These are phyloP conservation scores for Sebastes steindachneri DNA, from an alignment of 2,797 vertebrate species.

Conservation along the genomic window DNA sequence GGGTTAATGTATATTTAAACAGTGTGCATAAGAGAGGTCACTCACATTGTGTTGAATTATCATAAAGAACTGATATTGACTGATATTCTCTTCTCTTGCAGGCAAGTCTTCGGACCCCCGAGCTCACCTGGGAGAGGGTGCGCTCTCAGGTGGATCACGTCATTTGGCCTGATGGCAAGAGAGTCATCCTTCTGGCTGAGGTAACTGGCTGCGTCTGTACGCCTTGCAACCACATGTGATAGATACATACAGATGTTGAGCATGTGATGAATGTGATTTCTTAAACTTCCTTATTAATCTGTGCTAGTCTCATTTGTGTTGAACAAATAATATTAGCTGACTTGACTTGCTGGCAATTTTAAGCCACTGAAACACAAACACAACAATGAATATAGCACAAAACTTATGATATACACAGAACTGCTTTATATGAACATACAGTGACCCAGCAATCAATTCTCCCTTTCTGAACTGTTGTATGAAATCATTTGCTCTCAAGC, in stretches of 20 bases:
- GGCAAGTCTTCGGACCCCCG: conserved; percentile 93
- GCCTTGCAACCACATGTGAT: background rate
- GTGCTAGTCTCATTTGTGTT: background rate
- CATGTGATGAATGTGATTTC: background rate
- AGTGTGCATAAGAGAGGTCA: background rate
- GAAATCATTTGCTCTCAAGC: background rate
- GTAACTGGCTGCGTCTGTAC: conserved; percentile 64
- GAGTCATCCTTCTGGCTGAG: conserved; percentile 94
- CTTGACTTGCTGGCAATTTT: background rate
- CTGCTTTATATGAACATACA: background rate
- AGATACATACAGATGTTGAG: background rate
- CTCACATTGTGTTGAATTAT: background rate
- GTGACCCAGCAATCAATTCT: background rate
- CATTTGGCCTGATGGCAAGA: conserved; percentile 96
- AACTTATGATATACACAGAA: background rate
- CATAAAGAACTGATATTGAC: background rate
- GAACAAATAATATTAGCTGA: background rate
- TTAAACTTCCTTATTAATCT: background rate
- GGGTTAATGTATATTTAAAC: background rate
- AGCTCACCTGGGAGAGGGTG: conserved; percentile 95
- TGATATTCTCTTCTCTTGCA: conserved; percentile 47
- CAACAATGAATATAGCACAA: background rate
- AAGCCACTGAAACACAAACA: background rate
- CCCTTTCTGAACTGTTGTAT: background rate
- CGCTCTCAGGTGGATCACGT: conserved; percentile 95